Conservation (phyloP, 2,797 vertebrate species). For the Typhlichthys eigenmanni region DNA sequence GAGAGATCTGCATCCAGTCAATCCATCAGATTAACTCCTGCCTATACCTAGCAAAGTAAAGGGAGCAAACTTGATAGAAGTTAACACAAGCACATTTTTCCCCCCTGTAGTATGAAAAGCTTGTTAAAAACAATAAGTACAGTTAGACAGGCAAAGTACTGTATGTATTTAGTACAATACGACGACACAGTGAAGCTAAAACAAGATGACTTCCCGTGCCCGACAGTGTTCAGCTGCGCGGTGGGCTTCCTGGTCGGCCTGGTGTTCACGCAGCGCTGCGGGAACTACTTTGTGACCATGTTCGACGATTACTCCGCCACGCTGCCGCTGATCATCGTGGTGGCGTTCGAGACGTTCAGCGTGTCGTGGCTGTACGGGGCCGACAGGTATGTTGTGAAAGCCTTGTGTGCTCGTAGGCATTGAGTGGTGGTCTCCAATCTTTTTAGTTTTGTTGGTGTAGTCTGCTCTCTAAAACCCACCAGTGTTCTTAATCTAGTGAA, state of each 20-base stretch:
- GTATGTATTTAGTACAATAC: no score
- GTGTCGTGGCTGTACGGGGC: slow-evolving; percentile 84
- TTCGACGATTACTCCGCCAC: slow-evolving; percentile 84
- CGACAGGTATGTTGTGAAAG: slow-evolving; percentile 70
- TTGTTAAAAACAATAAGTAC: no score
- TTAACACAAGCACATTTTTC: no score
- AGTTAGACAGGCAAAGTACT: no score
- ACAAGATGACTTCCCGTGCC: background rate
- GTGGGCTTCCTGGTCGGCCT: slow-evolving; percentile 81
- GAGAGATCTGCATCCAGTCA: background rate
- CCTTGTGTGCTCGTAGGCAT: background rate
- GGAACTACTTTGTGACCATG: slow-evolving; percentile 84
- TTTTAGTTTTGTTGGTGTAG: no score
- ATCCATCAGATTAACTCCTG: no score
- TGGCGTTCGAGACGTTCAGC: slow-evolving; percentile 81
- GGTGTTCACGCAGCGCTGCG: slow-evolving; percentile 81
- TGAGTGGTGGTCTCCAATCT: no score
- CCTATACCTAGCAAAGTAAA: no score
- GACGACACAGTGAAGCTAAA: no score
- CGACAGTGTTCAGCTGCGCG: slow-evolving; percentile 72
- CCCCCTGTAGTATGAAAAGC: no score
- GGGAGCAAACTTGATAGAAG: no score
- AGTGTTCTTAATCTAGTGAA: no score
- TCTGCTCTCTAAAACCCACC: background rate
- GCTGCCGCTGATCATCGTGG: slow-evolving; percentile 80